phyloP scores from a whole-genome alignment of 2,888 invertebrate species.

The Cloeon dipterum region DNA sequence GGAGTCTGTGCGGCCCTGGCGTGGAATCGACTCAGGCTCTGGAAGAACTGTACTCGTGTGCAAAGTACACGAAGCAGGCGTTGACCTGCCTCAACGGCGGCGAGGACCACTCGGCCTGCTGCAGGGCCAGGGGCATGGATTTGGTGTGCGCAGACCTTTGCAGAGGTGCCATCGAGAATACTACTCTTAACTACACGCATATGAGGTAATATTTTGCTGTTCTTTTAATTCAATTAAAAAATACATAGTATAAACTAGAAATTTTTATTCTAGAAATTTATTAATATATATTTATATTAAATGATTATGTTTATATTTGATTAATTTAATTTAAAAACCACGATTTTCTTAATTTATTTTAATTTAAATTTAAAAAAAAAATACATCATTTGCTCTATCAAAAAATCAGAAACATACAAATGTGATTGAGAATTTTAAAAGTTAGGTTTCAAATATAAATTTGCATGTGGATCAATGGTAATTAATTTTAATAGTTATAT shows the following conservation, averaged over 20 bases:
- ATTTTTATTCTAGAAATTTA: background rate
- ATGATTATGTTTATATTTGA: too few species aligned
- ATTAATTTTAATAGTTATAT: too few species aligned
- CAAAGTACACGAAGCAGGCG: slow-evolving; percentile 63
- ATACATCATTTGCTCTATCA: too few species aligned
- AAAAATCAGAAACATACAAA: too few species aligned
- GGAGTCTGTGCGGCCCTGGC: slow-evolving; percentile 57
- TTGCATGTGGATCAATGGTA: too few species aligned
- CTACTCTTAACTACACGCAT: slow-evolving; percentile 49
- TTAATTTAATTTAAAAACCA: too few species aligned
- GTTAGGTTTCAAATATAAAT: too few species aligned
- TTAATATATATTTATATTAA: slow-evolving; percentile 1
- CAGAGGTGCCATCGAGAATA: slow-evolving; percentile 43
- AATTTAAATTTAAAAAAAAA: too few species aligned
- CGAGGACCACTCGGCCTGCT: slow-evolving; percentile 62
- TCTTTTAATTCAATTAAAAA: background rate
- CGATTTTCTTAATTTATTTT: too few species aligned
- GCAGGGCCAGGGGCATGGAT: slow-evolving; percentile 48
- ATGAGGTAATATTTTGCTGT: slow-evolving; percentile 54
- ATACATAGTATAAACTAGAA: slow-evolving; percentile 2
- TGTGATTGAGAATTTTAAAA: too few species aligned
- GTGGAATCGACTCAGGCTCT: slow-evolving; percentile 29
- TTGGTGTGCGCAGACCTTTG: slow-evolving; percentile 52
- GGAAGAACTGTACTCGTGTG: slow-evolving; percentile 72
- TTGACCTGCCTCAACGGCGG: slow-evolving; percentile 60